Conservation (phyloP, 2,888 invertebrate species). For the Liopterus haemorrhoidalis region DNA sequence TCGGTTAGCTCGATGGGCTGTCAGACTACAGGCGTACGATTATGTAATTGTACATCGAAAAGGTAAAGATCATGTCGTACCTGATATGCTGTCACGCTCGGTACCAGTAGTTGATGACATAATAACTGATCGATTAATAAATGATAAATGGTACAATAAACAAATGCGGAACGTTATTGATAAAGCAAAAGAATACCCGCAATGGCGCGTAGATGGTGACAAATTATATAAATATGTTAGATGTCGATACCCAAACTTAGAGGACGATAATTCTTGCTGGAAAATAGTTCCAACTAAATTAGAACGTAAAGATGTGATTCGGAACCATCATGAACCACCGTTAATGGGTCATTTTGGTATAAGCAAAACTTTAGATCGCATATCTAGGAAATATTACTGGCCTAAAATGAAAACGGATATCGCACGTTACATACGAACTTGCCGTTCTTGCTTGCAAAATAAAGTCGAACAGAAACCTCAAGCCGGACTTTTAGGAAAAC, state of each 20-base stretch:
- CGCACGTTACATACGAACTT: neutral
- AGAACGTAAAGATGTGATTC: neutral
- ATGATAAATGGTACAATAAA: constrained; percentile 5
- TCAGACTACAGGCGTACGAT: constrained; percentile 21
- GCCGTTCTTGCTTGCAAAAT: neutral
- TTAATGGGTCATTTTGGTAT: constrained; percentile 11
- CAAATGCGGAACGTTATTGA: neutral
- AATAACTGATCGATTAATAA: neutral
- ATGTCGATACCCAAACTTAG: neutral
- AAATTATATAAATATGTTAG: neutral
- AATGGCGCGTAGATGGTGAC: neutral
- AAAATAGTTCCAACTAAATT: neutral
- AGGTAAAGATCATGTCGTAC: constrained; percentile 24
- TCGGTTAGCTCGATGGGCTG: constrained; percentile 19
- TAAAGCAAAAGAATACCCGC: neutral
- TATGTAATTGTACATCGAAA: constrained; percentile 23
- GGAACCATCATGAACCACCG: neutral
- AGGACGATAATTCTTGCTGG: neutral
- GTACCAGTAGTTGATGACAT: neutral
- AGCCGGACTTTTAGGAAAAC: neutral
- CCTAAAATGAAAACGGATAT: constrained; percentile 20
- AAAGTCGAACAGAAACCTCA: neutral
- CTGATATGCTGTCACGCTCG: constrained; percentile 24
- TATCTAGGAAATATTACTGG: constrained; percentile 19
- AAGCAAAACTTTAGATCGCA: neutral